Percentiles rank a stretch among this genome's conserved stretches.
Evolutionary conservation across 2,888 invertebrate species (phyloP).

Genomic region (Idaea biselata): DNA sequence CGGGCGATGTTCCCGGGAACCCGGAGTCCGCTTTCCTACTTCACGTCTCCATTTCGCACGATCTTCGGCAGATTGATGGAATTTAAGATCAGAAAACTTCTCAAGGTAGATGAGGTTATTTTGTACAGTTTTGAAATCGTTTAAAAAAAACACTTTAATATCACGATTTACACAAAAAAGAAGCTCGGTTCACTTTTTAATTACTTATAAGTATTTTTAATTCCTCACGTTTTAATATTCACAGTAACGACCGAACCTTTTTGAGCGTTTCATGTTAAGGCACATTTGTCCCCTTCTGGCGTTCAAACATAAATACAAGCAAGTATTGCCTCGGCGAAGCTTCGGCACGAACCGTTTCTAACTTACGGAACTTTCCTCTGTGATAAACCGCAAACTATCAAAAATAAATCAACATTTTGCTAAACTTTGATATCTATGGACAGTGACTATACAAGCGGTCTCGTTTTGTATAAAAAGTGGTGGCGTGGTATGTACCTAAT

Average conservation of each 20-base stretch:
- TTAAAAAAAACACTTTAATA: background rate
- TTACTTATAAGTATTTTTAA: background rate
- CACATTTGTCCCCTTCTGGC: background rate
- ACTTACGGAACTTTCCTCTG: constrained; percentile 17
- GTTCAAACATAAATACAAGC: background rate
- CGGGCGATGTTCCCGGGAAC: no score
- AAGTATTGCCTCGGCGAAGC: background rate
- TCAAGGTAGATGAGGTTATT: no score
- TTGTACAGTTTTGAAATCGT: no score
- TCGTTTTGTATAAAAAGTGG: constrained; percentile 3
- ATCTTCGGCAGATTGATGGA: no score
- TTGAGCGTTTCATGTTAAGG: background rate
- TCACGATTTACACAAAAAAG: background rate
- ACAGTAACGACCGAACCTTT: background rate
- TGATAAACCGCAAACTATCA: constrained; percentile 20
- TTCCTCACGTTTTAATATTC: background rate
- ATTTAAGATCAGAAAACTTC: no score
- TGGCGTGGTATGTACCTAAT: background rate
- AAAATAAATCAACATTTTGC: constrained; percentile 19
- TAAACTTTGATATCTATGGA: constrained; percentile 25
- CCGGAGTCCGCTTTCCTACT: no score
- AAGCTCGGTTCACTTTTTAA: background rate
- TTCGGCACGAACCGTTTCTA: constrained; percentile 20
- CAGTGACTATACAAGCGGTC: constrained; percentile 22
- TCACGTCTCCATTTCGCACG: no score